Evolutionary conservation across 2,113 vertebrate genomes (phyloP).

Genomic region (Pollachius pollachius): DNA sequence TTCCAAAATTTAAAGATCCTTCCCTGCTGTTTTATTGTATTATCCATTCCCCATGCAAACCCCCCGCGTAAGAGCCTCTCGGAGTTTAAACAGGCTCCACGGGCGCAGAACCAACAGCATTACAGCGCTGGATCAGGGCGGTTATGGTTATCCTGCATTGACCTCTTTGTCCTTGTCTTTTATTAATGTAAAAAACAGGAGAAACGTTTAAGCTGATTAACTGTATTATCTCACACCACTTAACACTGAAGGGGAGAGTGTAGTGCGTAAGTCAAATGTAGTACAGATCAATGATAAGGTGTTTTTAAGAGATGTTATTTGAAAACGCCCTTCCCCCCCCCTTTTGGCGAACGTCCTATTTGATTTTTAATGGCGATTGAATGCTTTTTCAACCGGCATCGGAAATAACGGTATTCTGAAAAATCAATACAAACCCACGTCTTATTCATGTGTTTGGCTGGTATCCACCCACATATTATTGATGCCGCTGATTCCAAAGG

Average conservation of each 20-base stretch:
- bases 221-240: neutral
- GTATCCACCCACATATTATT: slow-evolving; percentile 44
- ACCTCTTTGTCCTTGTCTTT: slow-evolving; percentile 40
- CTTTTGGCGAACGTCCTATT: neutral
- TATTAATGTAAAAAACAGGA: slow-evolving; percentile 50
- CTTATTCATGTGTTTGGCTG: slow-evolving; percentile 33
- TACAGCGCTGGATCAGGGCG: slow-evolving; percentile 14
- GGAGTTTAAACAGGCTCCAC: too few species aligned
- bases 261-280: too few species aligned
- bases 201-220: slow-evolving; percentile 17
- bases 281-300: too few species aligned
- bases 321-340: neutral
- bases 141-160: slow-evolving; percentile 46
- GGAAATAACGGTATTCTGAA: too few species aligned
- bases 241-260: too few species aligned
- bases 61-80: too few species aligned
- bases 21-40: too few species aligned
- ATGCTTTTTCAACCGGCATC: neutral
- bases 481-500: slow-evolving; percentile 26
- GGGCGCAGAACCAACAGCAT: too few species aligned
- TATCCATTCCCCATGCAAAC: too few species aligned
- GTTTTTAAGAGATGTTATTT: neutral
- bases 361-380: neutral
- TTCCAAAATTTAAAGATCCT: neutral
- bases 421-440: slow-evolving; percentile 20